Evolutionary conservation across 2,888 invertebrate genomes (phyloP).

Genomic region (Nomada flava): DNA sequence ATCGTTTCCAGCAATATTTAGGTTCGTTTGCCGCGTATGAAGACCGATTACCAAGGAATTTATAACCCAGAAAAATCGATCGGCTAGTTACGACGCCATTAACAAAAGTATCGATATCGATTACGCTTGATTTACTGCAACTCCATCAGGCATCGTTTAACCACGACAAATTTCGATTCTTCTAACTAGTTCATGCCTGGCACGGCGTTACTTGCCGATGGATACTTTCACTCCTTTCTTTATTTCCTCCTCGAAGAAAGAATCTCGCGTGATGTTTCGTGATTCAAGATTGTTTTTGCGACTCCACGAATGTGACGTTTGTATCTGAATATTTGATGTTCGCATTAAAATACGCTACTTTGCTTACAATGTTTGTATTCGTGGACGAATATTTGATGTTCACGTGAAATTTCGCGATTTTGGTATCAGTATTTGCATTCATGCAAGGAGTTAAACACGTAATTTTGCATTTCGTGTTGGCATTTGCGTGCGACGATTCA

Average conservation of each 20-base stretch:
- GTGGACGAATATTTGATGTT: background rate
- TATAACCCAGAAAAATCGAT: conserved; percentile 26
- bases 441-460: too few relatives aligned
- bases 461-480: too few relatives aligned
- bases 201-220: background rate
- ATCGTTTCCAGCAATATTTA: conserved; percentile 14
- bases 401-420: too few relatives aligned
- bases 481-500: too few relatives aligned
- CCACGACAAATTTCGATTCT: conserved; percentile 25
- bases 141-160: conserved; percentile 11
- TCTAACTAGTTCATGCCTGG: background rate
- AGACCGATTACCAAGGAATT: conserved; percentile 49
- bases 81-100: conserved; percentile 36
- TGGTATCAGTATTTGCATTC: too few relatives aligned
- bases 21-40: conserved; percentile 23
- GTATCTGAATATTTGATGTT: background rate
- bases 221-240: conserved; percentile 16
- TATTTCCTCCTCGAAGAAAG: too few relatives aligned
- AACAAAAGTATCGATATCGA: conserved; percentile 48
- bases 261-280: background rate
- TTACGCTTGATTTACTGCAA: conserved; percentile 49
- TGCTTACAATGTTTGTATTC: background rate
- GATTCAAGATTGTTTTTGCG: background rate
- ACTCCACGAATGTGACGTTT: background rate
- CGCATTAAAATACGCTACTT: background rate